Conservation (phyloP, 1,140 invertebrate species). For the Delia radicum region DNA sequence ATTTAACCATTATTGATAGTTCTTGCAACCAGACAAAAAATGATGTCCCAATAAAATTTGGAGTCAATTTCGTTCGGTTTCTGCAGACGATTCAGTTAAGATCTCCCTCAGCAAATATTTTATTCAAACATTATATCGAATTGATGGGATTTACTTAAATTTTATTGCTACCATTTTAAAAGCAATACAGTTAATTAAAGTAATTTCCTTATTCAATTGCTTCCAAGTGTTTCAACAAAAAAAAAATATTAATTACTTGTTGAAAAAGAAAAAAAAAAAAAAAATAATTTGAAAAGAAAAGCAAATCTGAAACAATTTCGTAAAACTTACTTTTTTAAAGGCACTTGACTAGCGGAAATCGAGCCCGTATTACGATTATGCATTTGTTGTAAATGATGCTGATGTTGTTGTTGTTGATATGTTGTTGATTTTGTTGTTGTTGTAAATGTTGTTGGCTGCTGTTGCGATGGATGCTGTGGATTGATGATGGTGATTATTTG, state of each 20-base stretch:
- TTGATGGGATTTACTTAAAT: too few species aligned
- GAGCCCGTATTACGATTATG: constrained; percentile 55
- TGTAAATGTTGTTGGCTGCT: constrained; percentile 27
- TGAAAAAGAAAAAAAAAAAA: background rate
- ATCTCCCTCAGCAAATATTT: too few species aligned
- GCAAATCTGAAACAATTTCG: background rate
- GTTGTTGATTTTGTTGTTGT: constrained; percentile 11
- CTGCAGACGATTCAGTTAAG: too few species aligned
- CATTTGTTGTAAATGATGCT: constrained; percentile 53
- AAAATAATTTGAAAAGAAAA: background rate
- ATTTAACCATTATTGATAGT: too few species aligned
- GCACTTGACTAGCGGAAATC: constrained; percentile 86
- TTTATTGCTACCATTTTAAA: too few species aligned
- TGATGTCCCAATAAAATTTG: too few species aligned
- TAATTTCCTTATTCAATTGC: background rate
- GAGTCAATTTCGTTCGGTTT: too few species aligned
- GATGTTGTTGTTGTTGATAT: constrained; percentile 9
- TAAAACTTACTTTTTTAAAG: constrained; percentile 92
- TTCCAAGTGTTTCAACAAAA: background rate
- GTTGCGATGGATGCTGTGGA: constrained; percentile 12
- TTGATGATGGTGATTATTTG: constrained; percentile 60
- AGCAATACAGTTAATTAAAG: too few species aligned
- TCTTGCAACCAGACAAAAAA: too few species aligned
- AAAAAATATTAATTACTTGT: background rate
- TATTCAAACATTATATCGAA: too few species aligned